Evolutionary conservation across 2,888 invertebrate genomes (phyloP).

Genomic region (Plemyria rubiginata): DNA sequence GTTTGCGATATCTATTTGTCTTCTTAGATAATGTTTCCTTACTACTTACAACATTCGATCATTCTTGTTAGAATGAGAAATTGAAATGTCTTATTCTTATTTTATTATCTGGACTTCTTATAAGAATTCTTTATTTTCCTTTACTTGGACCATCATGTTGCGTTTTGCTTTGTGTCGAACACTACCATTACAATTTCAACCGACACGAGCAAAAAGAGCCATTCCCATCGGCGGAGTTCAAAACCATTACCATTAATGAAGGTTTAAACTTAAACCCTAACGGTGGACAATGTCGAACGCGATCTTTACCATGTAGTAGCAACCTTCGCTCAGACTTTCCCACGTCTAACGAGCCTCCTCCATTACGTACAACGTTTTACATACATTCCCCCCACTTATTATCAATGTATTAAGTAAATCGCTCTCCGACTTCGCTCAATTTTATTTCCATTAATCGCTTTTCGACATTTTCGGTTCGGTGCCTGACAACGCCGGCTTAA

Average conservation of each 20-base stretch:
- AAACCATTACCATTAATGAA: constrained; percentile 78
- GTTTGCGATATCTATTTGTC: constrained; percentile 18
- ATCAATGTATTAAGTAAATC: constrained; percentile 82
- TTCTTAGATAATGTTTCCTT: constrained; percentile 1
- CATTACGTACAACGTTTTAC: constrained; percentile 79
- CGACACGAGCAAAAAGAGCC: constrained; percentile 68
- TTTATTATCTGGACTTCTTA: constrained; percentile 22
- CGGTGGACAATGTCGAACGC: constrained; percentile 75
- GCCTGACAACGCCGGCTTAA: constrained; percentile 70
- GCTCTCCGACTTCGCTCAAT: constrained; percentile 71
- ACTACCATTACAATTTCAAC: constrained; percentile 64
- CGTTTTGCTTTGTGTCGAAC: constrained; percentile 53
- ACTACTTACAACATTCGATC: neutral
- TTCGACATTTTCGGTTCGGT: constrained; percentile 72
- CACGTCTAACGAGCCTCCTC: constrained; percentile 82
- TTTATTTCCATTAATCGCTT: constrained; percentile 80
- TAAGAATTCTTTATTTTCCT: constrained; percentile 37
- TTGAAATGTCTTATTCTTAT: neutral
- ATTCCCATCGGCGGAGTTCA: constrained; percentile 72
- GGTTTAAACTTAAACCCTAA: constrained; percentile 73
- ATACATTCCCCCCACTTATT: constrained; percentile 78
- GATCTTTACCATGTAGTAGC: constrained; percentile 73
- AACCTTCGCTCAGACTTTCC: constrained; percentile 63
- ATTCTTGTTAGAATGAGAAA: neutral
- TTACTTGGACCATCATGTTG: constrained; percentile 40